Conservation (phyloP, 2,888 invertebrate genomes). For the Drosophila testacea region DNA sequence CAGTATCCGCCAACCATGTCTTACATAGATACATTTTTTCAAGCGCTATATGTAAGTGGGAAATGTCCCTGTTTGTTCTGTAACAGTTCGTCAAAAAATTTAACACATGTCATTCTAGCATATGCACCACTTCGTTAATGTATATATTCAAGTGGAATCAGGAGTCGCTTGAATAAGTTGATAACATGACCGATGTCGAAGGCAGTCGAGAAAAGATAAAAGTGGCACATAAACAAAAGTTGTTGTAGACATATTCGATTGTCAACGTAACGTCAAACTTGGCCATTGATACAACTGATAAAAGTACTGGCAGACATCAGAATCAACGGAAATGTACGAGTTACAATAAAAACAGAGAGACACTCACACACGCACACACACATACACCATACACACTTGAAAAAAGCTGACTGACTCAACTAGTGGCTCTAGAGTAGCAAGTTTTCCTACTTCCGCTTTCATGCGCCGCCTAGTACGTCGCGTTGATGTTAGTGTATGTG, state of each 20-base stretch:
- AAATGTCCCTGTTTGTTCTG: neutral
- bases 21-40: too few relatives aligned
- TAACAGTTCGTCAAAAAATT: neutral
- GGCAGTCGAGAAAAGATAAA: conserved; percentile 29
- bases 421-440: conserved; percentile 56
- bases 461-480: conserved; percentile 24
- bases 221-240: conserved; percentile 43
- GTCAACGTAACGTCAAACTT: conserved; percentile 62
- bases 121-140: neutral
- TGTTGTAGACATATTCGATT: conserved; percentile 62
- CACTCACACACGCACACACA: conserved; percentile 24
- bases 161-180: conserved; percentile 9
- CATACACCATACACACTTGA: conserved; percentile 18
- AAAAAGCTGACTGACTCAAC: conserved; percentile 40
- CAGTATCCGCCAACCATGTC: too few relatives aligned
- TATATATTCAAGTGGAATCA: neutral
- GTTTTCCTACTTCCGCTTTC: conserved; percentile 72
- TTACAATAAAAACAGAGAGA: conserved; percentile 51
- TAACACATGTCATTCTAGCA: neutral
- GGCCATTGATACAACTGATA: conserved; percentile 72
- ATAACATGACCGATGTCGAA: conserved; percentile 8
- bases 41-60: neutral
- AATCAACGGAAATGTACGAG: conserved; percentile 68
- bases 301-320: conserved; percentile 46
- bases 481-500: neutral